Base-by-base conservation (phyloP, 2,888 invertebrate genomes). In the Chrysomela aeneicollis region DNA sequence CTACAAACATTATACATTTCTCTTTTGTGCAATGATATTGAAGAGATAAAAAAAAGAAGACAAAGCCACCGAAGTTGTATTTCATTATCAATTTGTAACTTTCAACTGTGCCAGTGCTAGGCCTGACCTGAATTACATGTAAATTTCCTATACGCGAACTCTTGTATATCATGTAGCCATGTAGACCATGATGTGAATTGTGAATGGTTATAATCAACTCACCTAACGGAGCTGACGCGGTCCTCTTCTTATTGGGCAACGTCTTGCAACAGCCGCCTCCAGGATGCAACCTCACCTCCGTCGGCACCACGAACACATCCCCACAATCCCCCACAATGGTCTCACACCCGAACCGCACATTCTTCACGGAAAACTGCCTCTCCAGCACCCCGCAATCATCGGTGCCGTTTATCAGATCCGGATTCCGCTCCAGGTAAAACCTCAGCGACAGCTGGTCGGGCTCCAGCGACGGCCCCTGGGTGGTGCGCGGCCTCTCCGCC, bases 341-440 rank as follows among this genome's bases (percentile, higher is more conserved):
- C 47, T 62, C 61, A 35, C 55, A 54, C 47, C 64, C 65, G 35
- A 54, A 69, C 32, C 55, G 63, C 32, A 68, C 49, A 50, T 66
- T 67, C 50, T 66, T 68, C 46, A 64, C 37, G 26, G 70, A 61
- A 47, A 63, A 62, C 35, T 70, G 64, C 51, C 67, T 70, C 35
- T 59, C 50, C 19, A 66, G 35, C 46, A 69, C 53, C 12, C 68
- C 72, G 61, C 65, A 66, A 46, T 69, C 73, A 17, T 91, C 91
- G 72, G 89, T 90, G 78, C 92, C 92, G 82, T 90, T 92, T 79
- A 92, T 90, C 79, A 92, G 85, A 83, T 92, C 92, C 61, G 92
- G 92, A 82, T 92, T 92, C 82, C 89, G 90, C 80, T 92, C 92
- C 67, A 82, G 83, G 73, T 85, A 86, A 68, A 84, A 84, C 61